Conservation (phyloP, 2,888 invertebrate genomes). For the Andrena chrysosceles region DNA sequence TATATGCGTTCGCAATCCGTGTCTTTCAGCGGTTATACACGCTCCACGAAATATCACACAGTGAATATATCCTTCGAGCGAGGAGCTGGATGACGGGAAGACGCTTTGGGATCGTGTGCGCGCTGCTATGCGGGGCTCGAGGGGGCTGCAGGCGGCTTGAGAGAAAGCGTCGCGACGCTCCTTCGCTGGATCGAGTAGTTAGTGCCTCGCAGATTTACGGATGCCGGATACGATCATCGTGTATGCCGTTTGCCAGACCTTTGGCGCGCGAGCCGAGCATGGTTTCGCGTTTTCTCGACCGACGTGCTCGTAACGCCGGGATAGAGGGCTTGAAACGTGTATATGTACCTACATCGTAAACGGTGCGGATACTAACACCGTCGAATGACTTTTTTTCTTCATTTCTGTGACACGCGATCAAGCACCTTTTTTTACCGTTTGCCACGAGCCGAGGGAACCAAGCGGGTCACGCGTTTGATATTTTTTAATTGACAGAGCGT, state of each 20-base stretch:
- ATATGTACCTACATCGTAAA: not conserved
- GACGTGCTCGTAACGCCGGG: not conserved
- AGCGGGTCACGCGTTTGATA: too few species aligned
- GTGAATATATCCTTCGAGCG: slow-evolving; percentile 60
- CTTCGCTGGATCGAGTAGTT: slow-evolving; percentile 37
- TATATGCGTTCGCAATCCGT: slow-evolving; percentile 76
- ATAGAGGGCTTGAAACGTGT: not conserved
- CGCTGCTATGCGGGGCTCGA: not conserved
- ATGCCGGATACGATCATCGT: slow-evolving; percentile 13
- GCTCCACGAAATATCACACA: slow-evolving; percentile 78
- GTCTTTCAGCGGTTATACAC: slow-evolving; percentile 76
- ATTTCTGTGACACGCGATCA: not conserved
- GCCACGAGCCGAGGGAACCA: not conserved
- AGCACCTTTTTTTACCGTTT: not conserved
- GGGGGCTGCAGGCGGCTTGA: not conserved
- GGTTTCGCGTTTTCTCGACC: slow-evolving; percentile 7
- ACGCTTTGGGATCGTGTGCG: slow-evolving; percentile 31
- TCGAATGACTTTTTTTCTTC: not conserved
- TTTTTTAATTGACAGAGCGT: too few species aligned
- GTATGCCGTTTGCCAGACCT: slow-evolving; percentile 23
- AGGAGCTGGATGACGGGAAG: slow-evolving; percentile 51
- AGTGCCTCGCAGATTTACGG: slow-evolving; percentile 20
- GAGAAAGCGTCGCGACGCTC: slow-evolving; percentile 18
- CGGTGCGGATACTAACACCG: not conserved
- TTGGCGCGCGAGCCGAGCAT: not conserved